These are phyloP conservation scores for Tineola bisselliella DNA, from an alignment of 2,888 invertebrate genomes.

Conservation along the genomic window DNA sequence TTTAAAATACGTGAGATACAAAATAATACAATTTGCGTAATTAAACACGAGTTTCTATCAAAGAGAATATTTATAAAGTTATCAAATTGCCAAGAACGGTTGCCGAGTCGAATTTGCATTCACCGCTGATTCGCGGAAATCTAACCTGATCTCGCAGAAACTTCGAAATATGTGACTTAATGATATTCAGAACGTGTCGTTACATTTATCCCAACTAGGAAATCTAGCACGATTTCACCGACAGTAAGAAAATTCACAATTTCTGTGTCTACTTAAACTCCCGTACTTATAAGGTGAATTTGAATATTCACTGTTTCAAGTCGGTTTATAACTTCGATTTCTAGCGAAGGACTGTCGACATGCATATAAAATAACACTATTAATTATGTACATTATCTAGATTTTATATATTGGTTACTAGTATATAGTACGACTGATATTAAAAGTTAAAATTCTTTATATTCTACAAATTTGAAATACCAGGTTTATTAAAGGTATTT, in stretches of 20 bases:
- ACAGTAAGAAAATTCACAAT: constrained; percentile 21
- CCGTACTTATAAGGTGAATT: neutral
- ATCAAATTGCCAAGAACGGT: constrained; percentile 5
- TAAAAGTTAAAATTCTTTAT: too few species aligned
- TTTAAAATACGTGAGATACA: neutral
- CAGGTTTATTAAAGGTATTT: too few species aligned
- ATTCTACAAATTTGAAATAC: too few species aligned
- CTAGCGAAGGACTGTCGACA: neutral
- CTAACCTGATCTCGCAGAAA: constrained; percentile 29
- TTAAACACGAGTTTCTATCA: neutral
- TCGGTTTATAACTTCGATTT: neutral
- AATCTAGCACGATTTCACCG: constrained; percentile 57
- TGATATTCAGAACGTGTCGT: constrained; percentile 60
- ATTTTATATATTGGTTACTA: too few species aligned
- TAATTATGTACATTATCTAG: too few species aligned
- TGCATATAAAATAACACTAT: too few species aligned
- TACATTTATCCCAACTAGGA: constrained; percentile 57
- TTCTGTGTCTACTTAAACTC: neutral
- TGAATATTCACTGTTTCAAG: neutral
- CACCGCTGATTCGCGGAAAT: constrained; percentile 13
- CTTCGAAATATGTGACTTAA: constrained; percentile 39
- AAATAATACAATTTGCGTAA: neutral
- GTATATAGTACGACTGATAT: too few species aligned
- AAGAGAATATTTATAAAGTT: constrained; percentile 4
- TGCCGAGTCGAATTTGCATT: neutral